Evolutionary conservation across 2,797 vertebrate genomes (phyloP), one percentile per base, ranked within the genome.

Genomic region (Sebastes baramenuke): DNA sequence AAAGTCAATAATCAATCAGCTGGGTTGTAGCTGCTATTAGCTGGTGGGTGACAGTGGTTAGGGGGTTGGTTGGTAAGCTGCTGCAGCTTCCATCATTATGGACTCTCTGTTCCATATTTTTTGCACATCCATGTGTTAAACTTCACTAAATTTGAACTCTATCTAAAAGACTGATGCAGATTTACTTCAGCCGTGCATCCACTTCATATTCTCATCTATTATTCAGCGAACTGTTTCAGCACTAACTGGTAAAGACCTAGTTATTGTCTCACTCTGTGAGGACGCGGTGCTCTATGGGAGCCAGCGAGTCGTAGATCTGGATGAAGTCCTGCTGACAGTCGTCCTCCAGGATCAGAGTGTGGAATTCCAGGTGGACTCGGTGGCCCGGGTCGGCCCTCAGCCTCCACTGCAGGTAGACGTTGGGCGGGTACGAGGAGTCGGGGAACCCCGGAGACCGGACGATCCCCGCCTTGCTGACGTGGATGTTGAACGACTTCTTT

Each of bases 371-470:
- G 42, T 78, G 95, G 77, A 99, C 94, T 14, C 96, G 30, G 11
- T 94, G 92, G n/a, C 84, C 75, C 0, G 94, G 95, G 0, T 98
- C 95, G 0, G 97, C 97, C 6, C 97, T 92, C 34, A 99, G 93
- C 0, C 90, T 65, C 98, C 98, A 99, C 87, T 96, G 95, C 80
- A 95, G 95, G 85, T 89, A 95, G 1, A 94, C 80, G 1, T 94
- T 96, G 1, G 96, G 85, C 0, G 96, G 91, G 81, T 99, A 99
- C 0, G 96, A 91, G 5, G 94, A 93, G 92, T 98, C 86, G 0
- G 98, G 97, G 38, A 98, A 99, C 13, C 98, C 98, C 0, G 97
- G 97, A 0, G 97, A 98, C 87, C 89, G 80, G 68, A 99, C 92
- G 1, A 79, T 87, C 0, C 88, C 95, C 0, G 75, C 10, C 1